These are phyloP conservation scores for Hypocryptadius cinnamomeus DNA, from an alignment of 2,113 vertebrate species.

Conservation along the genomic window DNA sequence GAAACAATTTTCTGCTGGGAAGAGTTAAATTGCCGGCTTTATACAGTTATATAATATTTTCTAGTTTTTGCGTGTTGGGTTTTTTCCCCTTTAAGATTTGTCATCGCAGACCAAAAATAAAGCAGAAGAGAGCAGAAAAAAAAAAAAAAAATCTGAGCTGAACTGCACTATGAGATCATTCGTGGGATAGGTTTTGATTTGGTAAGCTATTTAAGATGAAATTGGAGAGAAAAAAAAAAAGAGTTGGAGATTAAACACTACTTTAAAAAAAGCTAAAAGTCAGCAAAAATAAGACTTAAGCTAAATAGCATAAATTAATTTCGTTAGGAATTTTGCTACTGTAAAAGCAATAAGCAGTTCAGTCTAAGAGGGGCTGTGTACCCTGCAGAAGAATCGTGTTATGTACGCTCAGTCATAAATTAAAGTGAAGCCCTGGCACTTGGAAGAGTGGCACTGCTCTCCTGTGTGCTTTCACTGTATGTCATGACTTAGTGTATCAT, in stretches of 20 bases:
- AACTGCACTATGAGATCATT: neutral
- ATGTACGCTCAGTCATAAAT: neutral
- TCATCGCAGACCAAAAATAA: neutral
- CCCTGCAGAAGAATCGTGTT: neutral
- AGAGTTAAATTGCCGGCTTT: neutral
- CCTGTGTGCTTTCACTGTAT: neutral
- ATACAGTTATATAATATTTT: neutral
- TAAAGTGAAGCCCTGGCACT: neutral
- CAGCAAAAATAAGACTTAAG: neutral
- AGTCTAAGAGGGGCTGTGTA: neutral
- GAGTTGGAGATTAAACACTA: neutral
- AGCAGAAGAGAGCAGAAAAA: neutral
- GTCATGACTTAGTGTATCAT: neutral
- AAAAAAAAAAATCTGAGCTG: neutral
- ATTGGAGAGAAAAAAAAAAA: neutral
- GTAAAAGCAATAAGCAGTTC: neutral
- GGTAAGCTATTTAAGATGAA: neutral
- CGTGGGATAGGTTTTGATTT: neutral
- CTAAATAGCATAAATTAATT: neutral
- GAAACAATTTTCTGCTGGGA: neutral
- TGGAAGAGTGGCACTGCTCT: neutral
- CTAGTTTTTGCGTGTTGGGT: neutral
- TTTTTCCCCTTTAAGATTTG: neutral
- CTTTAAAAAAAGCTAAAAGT: neutral
- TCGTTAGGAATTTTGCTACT: neutral